Percentiles rank a stretch among this genome's conserved stretches.
phyloP scores from a whole-genome alignment of 2,113 vertebrate species.

The Corythoichthys intestinalis region DNA sequence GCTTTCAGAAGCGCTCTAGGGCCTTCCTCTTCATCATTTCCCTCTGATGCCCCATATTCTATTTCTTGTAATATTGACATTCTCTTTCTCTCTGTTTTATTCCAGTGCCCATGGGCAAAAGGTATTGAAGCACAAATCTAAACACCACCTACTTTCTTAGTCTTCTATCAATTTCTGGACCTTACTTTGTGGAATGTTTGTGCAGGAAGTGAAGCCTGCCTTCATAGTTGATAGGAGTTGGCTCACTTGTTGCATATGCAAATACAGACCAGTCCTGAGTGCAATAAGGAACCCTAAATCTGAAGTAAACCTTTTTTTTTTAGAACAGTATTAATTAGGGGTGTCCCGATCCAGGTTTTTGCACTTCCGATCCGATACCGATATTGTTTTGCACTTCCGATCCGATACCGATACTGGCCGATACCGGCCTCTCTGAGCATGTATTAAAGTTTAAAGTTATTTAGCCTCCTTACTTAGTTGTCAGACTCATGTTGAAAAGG shows the following conservation, averaged over 20 bases:
- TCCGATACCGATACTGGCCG: too few species aligned
- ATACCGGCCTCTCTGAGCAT: too few species aligned
- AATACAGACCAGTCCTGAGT: not conserved
- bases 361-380: too few species aligned
- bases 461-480: too few species aligned
- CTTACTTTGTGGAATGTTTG: not conserved
- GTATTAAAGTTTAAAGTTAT: too few species aligned
- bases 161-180: not conserved
- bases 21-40: not conserved
- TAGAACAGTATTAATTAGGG: too few species aligned
- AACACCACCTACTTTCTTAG: too few species aligned
- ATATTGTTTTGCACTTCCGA: too few species aligned
- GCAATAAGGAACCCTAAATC: too few species aligned
- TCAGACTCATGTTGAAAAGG: too few species aligned
- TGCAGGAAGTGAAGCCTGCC: not conserved
- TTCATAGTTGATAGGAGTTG: not conserved
- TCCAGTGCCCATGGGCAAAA: not conserved
- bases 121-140: not conserved
- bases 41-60: slow-evolving; percentile 6
- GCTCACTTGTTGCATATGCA: not conserved
- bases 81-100: slow-evolving; percentile 15
- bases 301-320: too few species aligned
- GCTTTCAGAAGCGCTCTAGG: slow-evolving; percentile 8
- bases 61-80: slow-evolving; percentile 36
- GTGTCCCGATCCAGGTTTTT: too few species aligned